Percentiles rank a stretch among this genome's conserved stretches.
phyloP scores from a whole-genome alignment of 2,888 invertebrate species.

The Drosophila meridiana region DNA sequence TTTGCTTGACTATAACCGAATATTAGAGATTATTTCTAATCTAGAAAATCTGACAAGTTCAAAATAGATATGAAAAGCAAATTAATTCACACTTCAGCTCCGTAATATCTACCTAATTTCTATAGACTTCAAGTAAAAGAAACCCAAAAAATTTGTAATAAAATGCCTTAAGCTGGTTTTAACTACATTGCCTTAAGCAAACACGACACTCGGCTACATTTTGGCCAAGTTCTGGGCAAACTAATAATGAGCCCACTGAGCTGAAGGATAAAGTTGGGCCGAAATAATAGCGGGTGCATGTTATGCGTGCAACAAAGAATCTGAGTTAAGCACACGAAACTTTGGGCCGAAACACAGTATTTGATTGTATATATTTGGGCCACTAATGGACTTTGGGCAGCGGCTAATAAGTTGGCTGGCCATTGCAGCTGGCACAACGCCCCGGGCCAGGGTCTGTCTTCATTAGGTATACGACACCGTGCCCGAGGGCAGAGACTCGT shows the following conservation, averaged over 20 bases:
- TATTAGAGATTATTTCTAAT: not conserved
- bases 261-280: not conserved
- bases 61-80: not conserved
- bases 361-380: constrained; percentile 2
- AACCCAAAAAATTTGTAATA: not conserved
- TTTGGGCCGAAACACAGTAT: not conserved
- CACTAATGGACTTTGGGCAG: constrained; percentile 3
- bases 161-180: not conserved
- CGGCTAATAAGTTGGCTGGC: constrained; percentile 2
- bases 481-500: not conserved
- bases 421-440: constrained; percentile 3
- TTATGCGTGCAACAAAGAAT: not conserved
- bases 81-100: not conserved
- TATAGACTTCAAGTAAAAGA: not conserved
- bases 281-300: not conserved
- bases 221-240: not conserved
- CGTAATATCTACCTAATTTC: not conserved
- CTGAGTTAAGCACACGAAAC: not conserved
- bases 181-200: not conserved
- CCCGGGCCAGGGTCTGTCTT: not conserved
- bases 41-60: not conserved
- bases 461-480: constrained; percentile 30
- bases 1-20: not conserved
- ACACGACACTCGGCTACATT: not conserved
- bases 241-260: not conserved